These are phyloP conservation scores for Nautilus pompilius DNA, from an alignment of 1,140 invertebrate genomes.

Conservation along the genomic window DNA sequence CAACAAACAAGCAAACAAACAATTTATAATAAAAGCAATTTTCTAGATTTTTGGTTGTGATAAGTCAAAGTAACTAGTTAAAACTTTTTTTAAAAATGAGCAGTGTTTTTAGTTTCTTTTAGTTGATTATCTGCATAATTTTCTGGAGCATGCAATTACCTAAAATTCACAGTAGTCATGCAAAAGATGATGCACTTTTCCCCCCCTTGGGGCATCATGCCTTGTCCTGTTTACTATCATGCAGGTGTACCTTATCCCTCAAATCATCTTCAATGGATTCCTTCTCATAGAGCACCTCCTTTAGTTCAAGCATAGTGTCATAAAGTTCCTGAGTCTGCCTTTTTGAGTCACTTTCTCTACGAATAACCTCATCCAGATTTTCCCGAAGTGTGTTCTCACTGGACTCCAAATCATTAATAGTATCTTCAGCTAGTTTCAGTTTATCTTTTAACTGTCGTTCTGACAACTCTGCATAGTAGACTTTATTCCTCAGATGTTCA, in stretches of 20 bases:
- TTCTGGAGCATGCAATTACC: too few species aligned
- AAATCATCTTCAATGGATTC: constrained; percentile 36
- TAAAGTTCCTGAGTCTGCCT: constrained; percentile 29
- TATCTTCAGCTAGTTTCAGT: constrained; percentile 38
- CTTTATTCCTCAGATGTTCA: constrained; percentile 35
- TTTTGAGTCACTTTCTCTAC: constrained; percentile 25
- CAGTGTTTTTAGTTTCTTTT: too few species aligned
- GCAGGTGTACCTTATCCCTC: constrained; percentile 40
- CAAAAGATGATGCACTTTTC: too few species aligned
- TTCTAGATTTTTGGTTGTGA: too few species aligned
- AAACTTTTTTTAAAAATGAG: too few species aligned
- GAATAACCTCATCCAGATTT: constrained; percentile 26
- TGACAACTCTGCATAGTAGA: constrained; percentile 28
- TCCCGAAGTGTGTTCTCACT: constrained; percentile 35
- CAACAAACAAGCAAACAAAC: too few species aligned
- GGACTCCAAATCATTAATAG: constrained; percentile 38
- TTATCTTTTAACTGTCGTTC: constrained; percentile 38
- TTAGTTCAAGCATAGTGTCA: constrained; percentile 33
- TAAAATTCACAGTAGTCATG: too few species aligned
- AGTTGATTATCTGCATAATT: too few species aligned
- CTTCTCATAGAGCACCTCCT: constrained; percentile 41
- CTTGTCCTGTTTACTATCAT: too few species aligned
- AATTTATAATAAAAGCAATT: too few species aligned
- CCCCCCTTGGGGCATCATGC: too few species aligned
- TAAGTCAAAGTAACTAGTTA: too few species aligned